Evolutionary conservation across 2,888 invertebrate genomes (phyloP).

Genomic region (Meteorus colon): DNA sequence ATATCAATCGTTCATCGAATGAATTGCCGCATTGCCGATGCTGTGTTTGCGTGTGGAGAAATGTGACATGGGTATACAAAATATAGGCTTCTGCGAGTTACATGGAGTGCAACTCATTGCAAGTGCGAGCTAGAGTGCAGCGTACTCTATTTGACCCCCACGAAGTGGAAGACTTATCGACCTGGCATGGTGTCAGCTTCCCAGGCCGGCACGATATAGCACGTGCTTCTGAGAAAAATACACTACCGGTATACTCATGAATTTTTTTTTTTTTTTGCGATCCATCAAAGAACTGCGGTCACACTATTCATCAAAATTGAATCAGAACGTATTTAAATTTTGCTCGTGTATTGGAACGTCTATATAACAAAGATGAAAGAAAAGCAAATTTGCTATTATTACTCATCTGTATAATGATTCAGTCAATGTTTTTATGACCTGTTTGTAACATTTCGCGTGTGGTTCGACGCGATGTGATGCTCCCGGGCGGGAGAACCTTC

Average conservation of each 20-base stretch:
- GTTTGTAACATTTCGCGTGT: no score
- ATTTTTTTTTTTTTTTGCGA: not conserved
- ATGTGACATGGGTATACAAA: slow-evolving; percentile 44
- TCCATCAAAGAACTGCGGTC: slow-evolving; percentile 4
- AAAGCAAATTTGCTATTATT: no score
- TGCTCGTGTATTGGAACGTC: no score
- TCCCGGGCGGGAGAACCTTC: no score
- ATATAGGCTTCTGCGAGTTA: slow-evolving; percentile 42
- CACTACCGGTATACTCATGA: not conserved
- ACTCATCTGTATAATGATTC: no score
- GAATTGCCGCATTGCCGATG: slow-evolving; percentile 67
- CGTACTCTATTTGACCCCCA: slow-evolving; percentile 24
- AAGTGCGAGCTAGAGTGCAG: not conserved
- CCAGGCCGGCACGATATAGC: slow-evolving; percentile 29
- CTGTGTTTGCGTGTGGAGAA: slow-evolving; percentile 55
- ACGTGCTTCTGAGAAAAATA: slow-evolving; percentile 28
- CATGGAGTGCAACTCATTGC: slow-evolving; percentile 8
- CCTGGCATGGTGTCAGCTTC: slow-evolving; percentile 57
- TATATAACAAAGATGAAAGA: no score
- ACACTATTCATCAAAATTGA: not conserved
- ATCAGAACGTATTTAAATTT: no score
- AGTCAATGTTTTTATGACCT: no score
- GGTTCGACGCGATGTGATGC: no score
- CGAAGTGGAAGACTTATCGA: slow-evolving; percentile 69
- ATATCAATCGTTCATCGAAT: slow-evolving; percentile 1